Evolutionary conservation across 2,113 vertebrate species (phyloP).

Genomic region (Polypterus bichir): DNA sequence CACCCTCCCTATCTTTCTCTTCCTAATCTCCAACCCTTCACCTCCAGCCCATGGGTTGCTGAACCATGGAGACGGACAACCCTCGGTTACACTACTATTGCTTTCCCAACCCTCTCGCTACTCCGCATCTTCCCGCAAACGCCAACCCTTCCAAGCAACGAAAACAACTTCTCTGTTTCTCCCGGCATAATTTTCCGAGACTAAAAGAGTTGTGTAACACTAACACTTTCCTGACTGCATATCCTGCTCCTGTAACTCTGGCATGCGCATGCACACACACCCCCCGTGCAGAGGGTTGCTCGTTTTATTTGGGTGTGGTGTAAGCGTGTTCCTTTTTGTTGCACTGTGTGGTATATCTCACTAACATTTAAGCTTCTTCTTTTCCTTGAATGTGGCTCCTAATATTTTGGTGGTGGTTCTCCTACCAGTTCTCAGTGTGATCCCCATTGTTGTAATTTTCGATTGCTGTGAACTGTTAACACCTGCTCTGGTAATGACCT

Average conservation of each 20-base stretch:
- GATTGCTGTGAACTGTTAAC: too few species aligned
- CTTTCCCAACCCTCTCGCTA: constrained; percentile 1
- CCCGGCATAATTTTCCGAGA: too few species aligned
- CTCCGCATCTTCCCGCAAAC: constrained; percentile 17
- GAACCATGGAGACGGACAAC: constrained; percentile 87
- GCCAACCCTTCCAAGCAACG: constrained; percentile 6
- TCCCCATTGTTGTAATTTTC: too few species aligned
- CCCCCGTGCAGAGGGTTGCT: constrained; percentile 48
- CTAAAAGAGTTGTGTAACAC: too few species aligned
- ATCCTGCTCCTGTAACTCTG: constrained; percentile 17
- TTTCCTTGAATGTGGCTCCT: neutral
- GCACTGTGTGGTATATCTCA: constrained; percentile 25
- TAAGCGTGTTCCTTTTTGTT: constrained; percentile 28
- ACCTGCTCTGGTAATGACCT: too few species aligned
- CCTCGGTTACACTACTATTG: constrained; percentile 35
- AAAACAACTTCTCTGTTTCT: too few species aligned
- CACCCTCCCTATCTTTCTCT: constrained; percentile 41
- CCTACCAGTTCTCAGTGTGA: too few species aligned
- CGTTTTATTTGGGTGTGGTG: constrained; percentile 38
- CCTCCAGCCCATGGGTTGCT: constrained; percentile 61
- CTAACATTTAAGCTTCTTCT: constrained; percentile 6
- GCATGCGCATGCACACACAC: neutral
- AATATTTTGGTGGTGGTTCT: too few species aligned
- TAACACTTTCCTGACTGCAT: constrained; percentile 7
- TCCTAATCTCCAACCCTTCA: constrained; percentile 20